Percentiles rank a stretch among this genome's conserved stretches.
Conservation (phyloP, 2,113 vertebrate species). For the Ardeotis arabs region DNA sequence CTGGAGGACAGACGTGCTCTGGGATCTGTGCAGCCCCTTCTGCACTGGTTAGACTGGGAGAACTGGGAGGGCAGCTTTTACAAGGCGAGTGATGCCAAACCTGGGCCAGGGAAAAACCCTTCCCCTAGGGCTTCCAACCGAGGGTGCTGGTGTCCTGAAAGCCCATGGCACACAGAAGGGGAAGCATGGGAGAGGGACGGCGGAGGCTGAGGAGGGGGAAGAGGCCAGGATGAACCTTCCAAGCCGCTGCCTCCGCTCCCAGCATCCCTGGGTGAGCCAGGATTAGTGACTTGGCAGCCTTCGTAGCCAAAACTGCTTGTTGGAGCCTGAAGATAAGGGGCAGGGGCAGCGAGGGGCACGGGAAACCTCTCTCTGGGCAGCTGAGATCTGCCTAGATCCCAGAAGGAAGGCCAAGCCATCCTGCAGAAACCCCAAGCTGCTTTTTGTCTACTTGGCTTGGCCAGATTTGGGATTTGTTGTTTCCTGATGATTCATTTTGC, state of each 20-base stretch:
- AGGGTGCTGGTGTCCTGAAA: background rate
- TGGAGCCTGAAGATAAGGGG: background rate
- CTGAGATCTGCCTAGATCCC: background rate
- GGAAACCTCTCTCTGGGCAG: background rate
- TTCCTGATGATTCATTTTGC: background rate
- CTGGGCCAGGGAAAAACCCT: background rate
- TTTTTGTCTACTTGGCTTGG: background rate
- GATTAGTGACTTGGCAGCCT: background rate
- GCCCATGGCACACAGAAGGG: fast-evolving
- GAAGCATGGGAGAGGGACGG: background rate
- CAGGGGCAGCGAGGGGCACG: background rate
- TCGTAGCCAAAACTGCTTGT: background rate
- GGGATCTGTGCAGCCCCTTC: background rate
- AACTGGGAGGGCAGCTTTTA: background rate
- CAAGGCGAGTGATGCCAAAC: background rate
- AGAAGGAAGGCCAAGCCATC: background rate
- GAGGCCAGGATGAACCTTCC: background rate
- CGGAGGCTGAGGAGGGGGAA: background rate
- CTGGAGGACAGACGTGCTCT: background rate
- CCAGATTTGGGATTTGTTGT: background rate
- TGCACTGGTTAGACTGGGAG: background rate
- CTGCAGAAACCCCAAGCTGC: background rate
- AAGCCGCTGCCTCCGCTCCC: background rate
- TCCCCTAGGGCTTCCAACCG: background rate
- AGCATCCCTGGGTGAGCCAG: background rate